Percentiles rank a stretch among this genome's conserved stretches.
Conservation (phyloP, 2,888 invertebrate genomes). For the Coleophora deauratella region DNA sequence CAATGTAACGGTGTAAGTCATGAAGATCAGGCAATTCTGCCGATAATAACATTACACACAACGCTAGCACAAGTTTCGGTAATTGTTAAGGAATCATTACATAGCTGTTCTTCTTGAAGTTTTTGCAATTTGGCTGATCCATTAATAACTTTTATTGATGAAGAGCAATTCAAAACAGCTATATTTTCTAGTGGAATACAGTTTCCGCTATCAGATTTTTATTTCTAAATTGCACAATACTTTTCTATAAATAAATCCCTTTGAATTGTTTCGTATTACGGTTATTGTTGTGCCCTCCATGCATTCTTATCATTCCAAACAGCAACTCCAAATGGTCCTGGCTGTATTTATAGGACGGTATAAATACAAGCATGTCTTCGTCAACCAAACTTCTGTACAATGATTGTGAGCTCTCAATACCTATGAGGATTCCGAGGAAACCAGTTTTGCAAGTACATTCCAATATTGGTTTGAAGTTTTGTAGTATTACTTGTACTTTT, state of each 20-base stretch:
- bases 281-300: slow-evolving; percentile 16
- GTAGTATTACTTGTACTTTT: too few relatives aligned
- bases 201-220: slow-evolving; percentile 8
- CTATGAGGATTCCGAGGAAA: slow-evolving; percentile 12
- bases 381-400: slow-evolving; percentile 2
- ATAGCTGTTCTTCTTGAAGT: not conserved
- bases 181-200: slow-evolving; percentile 12
- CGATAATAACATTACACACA: too few relatives aligned
- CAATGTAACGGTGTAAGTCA: too few relatives aligned
- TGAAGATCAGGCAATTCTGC: too few relatives aligned
- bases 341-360: slow-evolving; percentile 7
- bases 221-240: slow-evolving; percentile 8
- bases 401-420: slow-evolving; percentile 10
- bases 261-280: slow-evolving; percentile 14
- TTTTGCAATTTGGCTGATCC: not conserved
- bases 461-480: too few relatives aligned
- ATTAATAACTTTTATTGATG: slow-evolving; percentile 1
- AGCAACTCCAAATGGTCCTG: slow-evolving; percentile 16
- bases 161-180: slow-evolving; percentile 7
- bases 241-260: slow-evolving; percentile 13
- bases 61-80: too few relatives aligned
- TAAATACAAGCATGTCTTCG: slow-evolving; percentile 1
- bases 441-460: slow-evolving; percentile 8
- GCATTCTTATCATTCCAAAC: slow-evolving; percentile 9
- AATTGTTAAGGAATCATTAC: too few relatives aligned